phyloP scores from a whole-genome alignment of 1,140 invertebrate genomes.

The Pachypsylla venusta region DNA sequence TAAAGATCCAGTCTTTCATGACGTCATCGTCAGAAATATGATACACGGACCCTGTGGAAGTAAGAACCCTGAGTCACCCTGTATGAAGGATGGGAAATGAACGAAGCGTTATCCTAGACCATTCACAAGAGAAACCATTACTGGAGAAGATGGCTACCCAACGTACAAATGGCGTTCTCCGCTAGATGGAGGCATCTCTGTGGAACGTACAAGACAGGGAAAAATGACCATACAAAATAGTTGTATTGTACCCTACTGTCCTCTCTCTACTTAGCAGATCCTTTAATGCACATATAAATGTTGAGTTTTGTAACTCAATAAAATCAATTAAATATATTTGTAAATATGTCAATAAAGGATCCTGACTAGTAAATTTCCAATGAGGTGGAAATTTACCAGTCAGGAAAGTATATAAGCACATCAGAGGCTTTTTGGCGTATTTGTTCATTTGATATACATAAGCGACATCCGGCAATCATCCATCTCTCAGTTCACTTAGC shows the following conservation, averaged over 20 bases:
- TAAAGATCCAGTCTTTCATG: not conserved
- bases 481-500: not conserved
- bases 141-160: constrained; percentile 31
- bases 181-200: constrained; percentile 21
- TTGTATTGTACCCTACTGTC: constrained; percentile 31
- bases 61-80: constrained; percentile 22
- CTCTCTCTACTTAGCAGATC: constrained; percentile 25
- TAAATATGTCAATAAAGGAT: constrained; percentile 33
- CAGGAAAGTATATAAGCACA: not conserved
- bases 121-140: constrained; percentile 24
- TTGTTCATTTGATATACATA: not conserved
- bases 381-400: not conserved
- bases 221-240: constrained; percentile 25
- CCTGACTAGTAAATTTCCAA: constrained; percentile 23
- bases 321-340: constrained; percentile 15
- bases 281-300: constrained; percentile 29
- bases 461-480: not conserved
- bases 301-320: not conserved
- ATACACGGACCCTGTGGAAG: constrained; percentile 4
- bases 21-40: not conserved
- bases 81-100: constrained; percentile 29
- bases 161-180: constrained; percentile 27
- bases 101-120: constrained; percentile 29
- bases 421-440: not conserved
- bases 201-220: constrained; percentile 1